Evolutionary conservation across 2,888 invertebrate genomes (phyloP), one percentile per base, ranked within the genome.

Genomic region (Diaperis boleti): DNA sequence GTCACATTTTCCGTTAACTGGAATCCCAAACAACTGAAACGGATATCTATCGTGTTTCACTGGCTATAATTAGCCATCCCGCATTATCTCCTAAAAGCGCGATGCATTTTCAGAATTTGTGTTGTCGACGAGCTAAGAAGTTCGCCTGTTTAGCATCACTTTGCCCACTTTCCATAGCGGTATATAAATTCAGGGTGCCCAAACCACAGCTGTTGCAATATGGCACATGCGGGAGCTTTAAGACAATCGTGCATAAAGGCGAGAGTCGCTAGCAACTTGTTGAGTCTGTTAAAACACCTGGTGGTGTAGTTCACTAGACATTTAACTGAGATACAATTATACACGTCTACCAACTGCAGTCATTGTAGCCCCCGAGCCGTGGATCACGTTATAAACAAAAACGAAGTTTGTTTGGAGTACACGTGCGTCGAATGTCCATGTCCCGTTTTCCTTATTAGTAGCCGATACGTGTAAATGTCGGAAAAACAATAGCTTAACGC

Each of bases 161-260:
- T n/a, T n/a, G n/a, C n/a, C n/a, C n/a, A n/a, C n/a, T n/a, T n/a
- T n/a, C 6, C 6, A 2, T 26, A n/a, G 26, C 26, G 26, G 26
- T 26, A n/a, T 26, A 26, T 26, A 26, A 26, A 26, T 26, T 26
- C 26, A 14, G 41, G 41, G 22, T 37, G 39, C 33, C 31, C 11
- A 45, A 55, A 17, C 55, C 22, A 50, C 61, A 61, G 54, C 61
- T 61, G 61, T 61, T 61, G 26, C 59, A 50, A 31, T 56, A 56
- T 44, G 41, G 26, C 15, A 42, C 20, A 60, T 29, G 31, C 17
- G 20, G 20, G 13, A 15, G 11, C 8, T 29, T 49, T 49, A 60
- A 18, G 11, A 29, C 42, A 42, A 18, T 22, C 2, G 17, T 5
- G 13, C 17, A 61, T 55, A 55, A 39, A 47, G 37, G 39, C 26